Evolutionary conservation across 2,888 invertebrate genomes (phyloP), one percentile per base, ranked within the genome.

Genomic region (Lathronympha strigana): DNA sequence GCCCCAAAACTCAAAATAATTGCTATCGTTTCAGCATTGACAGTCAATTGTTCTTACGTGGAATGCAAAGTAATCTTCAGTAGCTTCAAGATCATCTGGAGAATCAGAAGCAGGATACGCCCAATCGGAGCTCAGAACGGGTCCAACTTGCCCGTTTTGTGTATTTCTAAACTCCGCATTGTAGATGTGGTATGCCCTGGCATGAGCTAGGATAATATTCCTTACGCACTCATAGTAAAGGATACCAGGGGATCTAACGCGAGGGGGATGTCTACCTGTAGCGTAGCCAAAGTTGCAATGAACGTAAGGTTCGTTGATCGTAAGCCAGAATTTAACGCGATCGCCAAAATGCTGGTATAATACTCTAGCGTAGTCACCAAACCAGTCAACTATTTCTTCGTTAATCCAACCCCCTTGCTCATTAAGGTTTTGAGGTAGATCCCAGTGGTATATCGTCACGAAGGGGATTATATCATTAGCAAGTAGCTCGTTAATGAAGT

Each of bases 231-330:
- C 45, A n/a, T 63, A 63, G n/a, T 28, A 47, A 9, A 17, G 28
- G 4, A 25, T 1, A 4, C 62, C 62, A 11, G 62, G 54, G 25
- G 54, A 55, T 4, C 11, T 23, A 5, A 47, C 1, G 1, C 25
- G 23, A 9, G 62, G 62, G 28, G 62, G 54, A 11, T 63, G 54
- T 4, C 9, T 9, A 0, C 40, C 66, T 6, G 15, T 17, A 0
- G 84, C 84, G 72, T 92, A 93, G 5, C 63, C 68, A 25, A 40
- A 57, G 31, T 40, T 17, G 66, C 85, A 83, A 61, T 81, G 76
- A 28, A 80, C 70, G 66, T 76, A 81, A 0, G 95, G 94, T 72
- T 95, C 95, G 75, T 95, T 95, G 61, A 95, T 88, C 0, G 95
- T 95, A 0, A 94, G 92, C 95, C 95, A 95, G 31, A 88, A 76